phyloP scores from a whole-genome alignment of 2,888 invertebrate species.

The Clostera curtula region DNA sequence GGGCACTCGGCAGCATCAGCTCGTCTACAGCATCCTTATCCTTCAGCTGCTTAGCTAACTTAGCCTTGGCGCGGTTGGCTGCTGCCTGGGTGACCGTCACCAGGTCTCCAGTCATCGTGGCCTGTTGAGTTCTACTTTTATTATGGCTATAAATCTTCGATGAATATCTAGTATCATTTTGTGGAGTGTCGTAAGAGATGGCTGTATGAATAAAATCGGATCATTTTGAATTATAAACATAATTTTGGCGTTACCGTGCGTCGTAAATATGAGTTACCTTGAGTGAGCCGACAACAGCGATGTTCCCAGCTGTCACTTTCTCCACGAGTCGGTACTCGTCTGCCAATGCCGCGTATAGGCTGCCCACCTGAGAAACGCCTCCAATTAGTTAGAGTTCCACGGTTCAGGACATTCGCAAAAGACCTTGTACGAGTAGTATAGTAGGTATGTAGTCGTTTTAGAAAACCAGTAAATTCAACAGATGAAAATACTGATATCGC shows the following conservation, averaged over 20 bases:
- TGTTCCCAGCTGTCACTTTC: conserved; percentile 83
- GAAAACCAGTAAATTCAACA: too few species aligned
- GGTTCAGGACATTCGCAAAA: too few species aligned
- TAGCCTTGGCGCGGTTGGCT: conserved; percentile 74
- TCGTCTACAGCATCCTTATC: conserved; percentile 25
- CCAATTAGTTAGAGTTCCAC: too few species aligned
- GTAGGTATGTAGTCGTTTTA: too few species aligned
- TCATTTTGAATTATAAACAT: too few species aligned
- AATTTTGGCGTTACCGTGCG: too few species aligned
- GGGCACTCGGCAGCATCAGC: conserved; percentile 45
- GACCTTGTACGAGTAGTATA: too few species aligned
- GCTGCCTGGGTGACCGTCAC: conserved; percentile 76
- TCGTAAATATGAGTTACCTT: too few species aligned
- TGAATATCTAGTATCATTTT: too few species aligned
- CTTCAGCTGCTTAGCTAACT: conserved; percentile 29
- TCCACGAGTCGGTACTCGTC: conserved; percentile 90
- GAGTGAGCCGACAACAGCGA: conserved; percentile 91
- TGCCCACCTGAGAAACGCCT: conserved; percentile 37
- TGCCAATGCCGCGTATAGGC: conserved; percentile 82
- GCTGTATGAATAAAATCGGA: too few species aligned
- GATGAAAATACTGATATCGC: too few species aligned
- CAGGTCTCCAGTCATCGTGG: conserved; percentile 85
- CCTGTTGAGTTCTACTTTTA: conserved; percentile 36
- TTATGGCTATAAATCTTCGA: conserved; percentile 3
- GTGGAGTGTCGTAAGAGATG: too few species aligned